These are phyloP conservation scores for Crocidura indochinensis DNA, from an alignment of 2,797 vertebrate species.

Conservation along the genomic window DNA sequence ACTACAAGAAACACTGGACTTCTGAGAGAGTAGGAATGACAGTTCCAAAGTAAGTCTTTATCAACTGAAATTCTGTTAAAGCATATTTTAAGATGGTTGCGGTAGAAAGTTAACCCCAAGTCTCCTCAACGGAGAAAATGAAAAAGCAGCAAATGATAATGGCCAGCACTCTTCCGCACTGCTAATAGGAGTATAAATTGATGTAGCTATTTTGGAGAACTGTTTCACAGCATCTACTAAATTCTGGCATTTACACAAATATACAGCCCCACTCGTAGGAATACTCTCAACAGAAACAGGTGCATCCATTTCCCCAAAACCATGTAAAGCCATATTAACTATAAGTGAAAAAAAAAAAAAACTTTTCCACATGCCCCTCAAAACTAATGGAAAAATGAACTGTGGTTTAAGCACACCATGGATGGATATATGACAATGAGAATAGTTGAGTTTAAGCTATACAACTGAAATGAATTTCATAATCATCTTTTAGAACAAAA, in stretches of 20 bases:
- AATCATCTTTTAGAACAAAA: slow-evolving; percentile 29
- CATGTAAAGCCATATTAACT: slow-evolving; percentile 23
- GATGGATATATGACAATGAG: not conserved
- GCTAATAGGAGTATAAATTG: not conserved
- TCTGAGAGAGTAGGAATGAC: slow-evolving; percentile 50
- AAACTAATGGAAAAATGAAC: slow-evolving; percentile 58
- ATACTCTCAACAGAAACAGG: slow-evolving; percentile 22
- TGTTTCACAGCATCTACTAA: slow-evolving; percentile 30
- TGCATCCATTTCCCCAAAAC: not conserved
- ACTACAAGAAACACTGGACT: not conserved
- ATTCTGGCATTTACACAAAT: not conserved
- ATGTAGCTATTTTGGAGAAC: not conserved
- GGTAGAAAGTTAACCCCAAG: not conserved
- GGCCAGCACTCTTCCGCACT: not conserved
- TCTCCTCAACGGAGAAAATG: not conserved
- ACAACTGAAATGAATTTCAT: slow-evolving; percentile 13
- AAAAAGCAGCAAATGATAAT: not conserved
- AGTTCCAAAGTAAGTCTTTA: not conserved
- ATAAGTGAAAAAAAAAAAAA: not conserved
- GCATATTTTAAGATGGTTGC: slow-evolving; percentile 6
- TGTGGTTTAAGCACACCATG: not conserved
- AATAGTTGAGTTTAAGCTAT: slow-evolving; percentile 11
- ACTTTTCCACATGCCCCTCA: slow-evolving; percentile 16
- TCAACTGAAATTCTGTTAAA: slow-evolving; percentile 40
- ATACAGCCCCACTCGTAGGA: slow-evolving; percentile 2